Evolutionary conservation across 2,113 vertebrate species (phyloP).

Genomic region (Anoura caudifer): DNA sequence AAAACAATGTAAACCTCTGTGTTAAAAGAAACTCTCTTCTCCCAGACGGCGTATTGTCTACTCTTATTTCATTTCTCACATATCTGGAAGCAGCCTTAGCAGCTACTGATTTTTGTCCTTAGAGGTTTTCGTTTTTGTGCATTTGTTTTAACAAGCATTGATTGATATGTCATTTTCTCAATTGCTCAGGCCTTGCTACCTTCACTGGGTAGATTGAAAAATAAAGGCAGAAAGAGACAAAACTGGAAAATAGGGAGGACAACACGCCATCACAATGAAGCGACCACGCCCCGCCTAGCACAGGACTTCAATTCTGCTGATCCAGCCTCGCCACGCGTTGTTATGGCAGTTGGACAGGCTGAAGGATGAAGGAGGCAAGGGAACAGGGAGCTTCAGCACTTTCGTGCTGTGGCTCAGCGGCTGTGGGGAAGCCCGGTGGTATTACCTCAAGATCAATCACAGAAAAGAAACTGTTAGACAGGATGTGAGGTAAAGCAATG

Average conservation of each 20-base stretch:
- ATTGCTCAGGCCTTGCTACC: constrained; percentile 32
- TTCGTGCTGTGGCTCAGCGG: not conserved
- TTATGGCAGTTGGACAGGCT: not conserved
- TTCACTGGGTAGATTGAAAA: constrained; percentile 16
- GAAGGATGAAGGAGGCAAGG: not conserved
- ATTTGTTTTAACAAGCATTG: constrained; percentile 65
- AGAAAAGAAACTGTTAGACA: not conserved
- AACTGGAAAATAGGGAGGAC: not conserved
- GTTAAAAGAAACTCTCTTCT: constrained; percentile 45
- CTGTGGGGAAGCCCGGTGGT: not conserved
- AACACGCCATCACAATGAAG: not conserved
- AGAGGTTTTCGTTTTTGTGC: constrained; percentile 48
- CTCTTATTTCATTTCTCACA: constrained; percentile 65
- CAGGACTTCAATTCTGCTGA: not conserved
- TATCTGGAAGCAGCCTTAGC: constrained; percentile 37
- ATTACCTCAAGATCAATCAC: not conserved
- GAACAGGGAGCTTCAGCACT: not conserved
- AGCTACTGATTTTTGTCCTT: constrained; percentile 59
- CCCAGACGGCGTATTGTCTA: constrained; percentile 51
- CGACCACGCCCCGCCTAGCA: accelerated
- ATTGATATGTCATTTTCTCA: constrained; percentile 62
- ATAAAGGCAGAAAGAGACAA: constrained; percentile 37
- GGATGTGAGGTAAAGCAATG: not conserved
- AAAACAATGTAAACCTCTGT: constrained; percentile 49
- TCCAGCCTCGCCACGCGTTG: accelerated